Evolutionary conservation across 2,888 invertebrate species (phyloP), one percentile per base, ranked within the genome.

Genomic region (Geotrupes spiniger): DNA sequence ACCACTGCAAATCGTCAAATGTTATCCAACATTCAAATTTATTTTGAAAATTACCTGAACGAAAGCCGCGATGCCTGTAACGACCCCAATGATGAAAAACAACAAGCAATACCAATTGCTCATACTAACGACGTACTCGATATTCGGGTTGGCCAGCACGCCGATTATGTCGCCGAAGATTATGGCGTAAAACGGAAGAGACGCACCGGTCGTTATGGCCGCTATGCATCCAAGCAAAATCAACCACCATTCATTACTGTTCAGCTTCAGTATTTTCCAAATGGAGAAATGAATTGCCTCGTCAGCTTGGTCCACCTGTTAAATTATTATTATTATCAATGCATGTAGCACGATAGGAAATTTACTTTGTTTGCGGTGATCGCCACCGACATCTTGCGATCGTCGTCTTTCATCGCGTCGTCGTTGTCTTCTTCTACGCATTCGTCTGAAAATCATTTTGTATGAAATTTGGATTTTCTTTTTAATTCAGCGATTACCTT

Each of bases 131-230:
- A 84, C 79, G 52, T 77, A 75, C 0, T 78, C 77, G 2, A 69
- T 63, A 55, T 78, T 68, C 1, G 64, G 49, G 8, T 76, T 65
- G 0, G 79, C 72, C 48, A 84, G 70, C 1, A 84, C 83, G 25
- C 80, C 80, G 36, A 87, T 64, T 57, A 87, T 81, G 60, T 84
- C 82, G 45, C 89, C 88, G 58, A 89, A 83, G 28, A 89, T 72
- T 9, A 89, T 71, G 1, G 85, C 83, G 60, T 87, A 82, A 6
- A 85, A 60, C 0, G 89, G 89, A 81, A 85, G 84, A 8, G 84
- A 78, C 58, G 79, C 81, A 1, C 89, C 89, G 68, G 83, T 83
- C 11, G 83, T 60, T 0, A 82, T 61, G 0, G 87, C 80, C 14
- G 79, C 76, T 1, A 82, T n/a, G 49, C 81, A 80, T 2, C 85